Evolutionary conservation across 2,888 invertebrate genomes (phyloP), one percentile per base, ranked within the genome.

Genomic region (Augiades crinisus): DNA sequence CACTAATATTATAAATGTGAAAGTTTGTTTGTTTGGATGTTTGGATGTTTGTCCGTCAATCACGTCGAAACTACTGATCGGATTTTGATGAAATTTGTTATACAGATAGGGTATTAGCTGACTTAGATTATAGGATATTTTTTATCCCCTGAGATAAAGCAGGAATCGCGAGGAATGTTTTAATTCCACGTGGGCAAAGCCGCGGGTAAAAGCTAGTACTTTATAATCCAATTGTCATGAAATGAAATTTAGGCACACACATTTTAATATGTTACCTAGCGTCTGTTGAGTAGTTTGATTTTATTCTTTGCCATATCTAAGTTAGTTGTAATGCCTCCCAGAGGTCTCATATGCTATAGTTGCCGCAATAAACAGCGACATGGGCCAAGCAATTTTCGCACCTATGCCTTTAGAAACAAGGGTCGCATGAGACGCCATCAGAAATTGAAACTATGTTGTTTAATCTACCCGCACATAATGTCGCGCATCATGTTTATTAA

Each of bases 401-500:
- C 16, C 17, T 50, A 50, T 30, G n/a, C 0, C 5, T 10, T n/a
- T 14, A 5, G 6, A 14, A 1, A 30, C 21, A 50, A n/a, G 8
- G 43, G 4, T 5, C 8, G 14, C n/a, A 7, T 3, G 16, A 3
- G 1, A 5, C 4, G 30, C 17, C 27, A 2, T 27, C 8, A 2
- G 34, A 2, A 34, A 8, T 27, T 43, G 13, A 27, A 12, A 24
- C 22, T 57, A 71, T 70, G 64, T 67, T 73, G 74, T 81, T 81
- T 84, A 84, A 86, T 86, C 76, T 76, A 60, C 71, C 65, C 64
- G 70, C 64, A 73, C 76, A 75, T 84, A 81, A 84, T 82, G 82
- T 77, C 67, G 72, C 79, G 64, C 70, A 74, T 75, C 75, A 78
- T 83, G 79, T 81, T 67, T 80, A 82, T 84, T 83, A 80, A 84